Base-by-base conservation (phyloP, 2,888 invertebrate species). In the Volucella inanis region DNA sequence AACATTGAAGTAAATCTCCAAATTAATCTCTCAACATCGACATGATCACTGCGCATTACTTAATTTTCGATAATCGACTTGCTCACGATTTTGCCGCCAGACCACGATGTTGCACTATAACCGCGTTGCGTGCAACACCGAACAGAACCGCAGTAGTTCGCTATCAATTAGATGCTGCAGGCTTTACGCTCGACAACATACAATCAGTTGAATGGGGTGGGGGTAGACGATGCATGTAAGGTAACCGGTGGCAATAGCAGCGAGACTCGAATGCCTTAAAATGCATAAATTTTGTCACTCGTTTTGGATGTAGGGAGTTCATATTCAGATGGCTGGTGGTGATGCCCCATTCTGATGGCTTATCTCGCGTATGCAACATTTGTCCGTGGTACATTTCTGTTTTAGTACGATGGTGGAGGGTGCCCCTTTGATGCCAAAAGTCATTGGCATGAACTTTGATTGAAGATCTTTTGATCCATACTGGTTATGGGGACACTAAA, bases 71-170 rank as follows among this genome's bases (percentile, higher is more conserved):
- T 83, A 70, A 79, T 79, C 74, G 78, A 57, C 41, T 74, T 52
- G 78, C 72, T 79, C 83, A 83, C 83, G 83, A 83, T 79, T 79
- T 79, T 57, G 22, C 64, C 45, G n/a, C 15, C 61, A 83, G 72
- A 79, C 83, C 78, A 79, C 83, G 79, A 84, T 83, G 74, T 84
- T 84, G 83, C 78, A 78, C 83, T 83, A 83, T 83, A 83, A 70
- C 83, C 79, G 79, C 70, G 74, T 75, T 84, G 83, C 83, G 83
- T 79, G 83, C 64, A 57, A 54, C 68, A 75, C 52, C 15, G 43
- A 70, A 65, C 74, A 15, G 41, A 59, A 65, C 64, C 78, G 65
- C 78, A 68, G 78, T 70, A 79, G 79, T 84, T 70, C 49, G 15
- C 18, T 74, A 75, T 84, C 83, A 75, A 84, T 84, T 79, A 84